Evolutionary conservation across 2,888 invertebrate species (phyloP), one percentile per base, ranked within the genome.

Genomic region (Abrostola triplasia): DNA sequence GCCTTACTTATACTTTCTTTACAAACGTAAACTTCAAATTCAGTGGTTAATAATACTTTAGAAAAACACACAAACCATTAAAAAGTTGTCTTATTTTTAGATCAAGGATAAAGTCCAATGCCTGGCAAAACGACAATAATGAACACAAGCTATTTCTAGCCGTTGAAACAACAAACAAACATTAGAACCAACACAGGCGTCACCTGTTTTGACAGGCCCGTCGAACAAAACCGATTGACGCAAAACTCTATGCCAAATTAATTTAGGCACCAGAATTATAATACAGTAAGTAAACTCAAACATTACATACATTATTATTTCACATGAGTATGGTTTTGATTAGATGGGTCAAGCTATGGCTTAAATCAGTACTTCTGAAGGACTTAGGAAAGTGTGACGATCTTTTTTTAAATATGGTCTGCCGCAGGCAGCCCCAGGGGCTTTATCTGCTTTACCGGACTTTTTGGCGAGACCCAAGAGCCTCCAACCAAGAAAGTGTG

Each of bases 211-310:
- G 0, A 51, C 37, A 54, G 5, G n/a, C 11, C 13, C 38, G 9
- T 50, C 37, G 36, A 59, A 49, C 36, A n/a, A 12, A 65, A 60
- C 42, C 12, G 48, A 71, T 58, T 60, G 13, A 13, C 8, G 8
- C 9, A 13, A 24, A 40, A 13, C 44, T 41, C 36, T 12, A 7
- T 37, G 0, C 8, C 8, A 40, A 71, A 59, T 71, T 71, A 48
- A 57, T 54, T 57, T 12, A 36, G 49, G 24, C 58, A 12, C 41
- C 37, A 57, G 47, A 51, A 49, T 55, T 61, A 60, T 64, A 73
- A 72, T 24, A 24, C 24, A 24, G 24, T 24, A 24, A 24, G 24
- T n/a, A n/a, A 24, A 24, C 24, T 24, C 4, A 24, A 24, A 24
- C n/a, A n/a, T n/a, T 24, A 24, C 24, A 24, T 24, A 24, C 4